These are phyloP conservation scores for Microctonus hyperodae DNA, from an alignment of 2,888 invertebrate species.

Conservation along the genomic window DNA sequence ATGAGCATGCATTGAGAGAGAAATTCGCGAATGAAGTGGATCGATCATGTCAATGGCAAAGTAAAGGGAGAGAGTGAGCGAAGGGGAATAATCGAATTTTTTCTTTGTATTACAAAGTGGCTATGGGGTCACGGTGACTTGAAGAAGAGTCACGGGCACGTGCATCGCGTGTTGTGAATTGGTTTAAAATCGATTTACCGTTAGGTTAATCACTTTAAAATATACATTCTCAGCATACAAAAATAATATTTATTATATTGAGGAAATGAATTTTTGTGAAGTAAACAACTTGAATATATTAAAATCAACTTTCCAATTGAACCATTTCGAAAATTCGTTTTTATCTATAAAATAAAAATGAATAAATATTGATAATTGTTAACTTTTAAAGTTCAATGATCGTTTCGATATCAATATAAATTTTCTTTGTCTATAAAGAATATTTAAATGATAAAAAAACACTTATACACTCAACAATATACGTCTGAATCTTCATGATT, in stretches of 20 bases:
- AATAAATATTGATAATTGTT: background rate
- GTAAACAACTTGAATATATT: background rate
- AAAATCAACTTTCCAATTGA: background rate
- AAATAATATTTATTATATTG: background rate
- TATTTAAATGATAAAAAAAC: background rate
- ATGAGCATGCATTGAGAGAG: background rate
- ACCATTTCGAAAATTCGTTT: background rate
- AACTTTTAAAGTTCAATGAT: background rate
- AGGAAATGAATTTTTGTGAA: background rate
- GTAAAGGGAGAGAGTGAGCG: background rate
- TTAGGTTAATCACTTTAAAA: slow-evolving; percentile 18
- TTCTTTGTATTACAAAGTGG: background rate
- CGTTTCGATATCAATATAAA: background rate
- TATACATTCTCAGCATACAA: background rate
- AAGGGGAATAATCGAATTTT: background rate
- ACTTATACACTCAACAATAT: background rate
- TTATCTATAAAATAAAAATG: background rate
- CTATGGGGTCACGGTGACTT: slow-evolving; percentile 34
- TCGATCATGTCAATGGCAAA: background rate
- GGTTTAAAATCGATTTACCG: slow-evolving; percentile 17
- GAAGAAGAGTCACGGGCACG: slow-evolving; percentile 36
- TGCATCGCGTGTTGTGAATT: slow-evolving; percentile 32
- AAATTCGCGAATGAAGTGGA: slow-evolving; percentile 8
- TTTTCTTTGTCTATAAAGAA: too few relatives aligned
- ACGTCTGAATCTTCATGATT: background rate